Conservation (phyloP, 2,888 invertebrate species). For the Catonia carolina region DNA sequence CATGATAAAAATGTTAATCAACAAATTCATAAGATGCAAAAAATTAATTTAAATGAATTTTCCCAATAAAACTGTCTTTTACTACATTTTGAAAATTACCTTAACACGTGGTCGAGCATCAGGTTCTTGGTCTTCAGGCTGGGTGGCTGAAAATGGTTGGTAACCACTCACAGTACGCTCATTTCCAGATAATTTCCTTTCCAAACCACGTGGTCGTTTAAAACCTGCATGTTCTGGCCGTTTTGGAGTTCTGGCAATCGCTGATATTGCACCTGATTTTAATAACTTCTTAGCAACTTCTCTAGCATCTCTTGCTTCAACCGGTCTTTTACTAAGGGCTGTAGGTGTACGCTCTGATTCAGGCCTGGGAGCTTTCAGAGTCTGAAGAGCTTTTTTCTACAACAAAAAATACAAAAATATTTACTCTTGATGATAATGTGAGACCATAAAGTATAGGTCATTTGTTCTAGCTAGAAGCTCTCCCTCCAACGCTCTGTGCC, state of each 20-base stretch:
- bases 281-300: conserved; percentile 93
- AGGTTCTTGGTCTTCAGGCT: conserved; percentile 59
- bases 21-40: neutral
- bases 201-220: conserved; percentile 70
- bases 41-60: neutral
- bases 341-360: conserved; percentile 77
- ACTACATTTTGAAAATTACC: no score
- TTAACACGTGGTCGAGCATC: conserved; percentile 54
- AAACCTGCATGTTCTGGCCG: conserved; percentile 84
- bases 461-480: no score
- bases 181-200: conserved; percentile 38
- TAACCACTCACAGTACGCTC: conserved; percentile 76
- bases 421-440: neutral
- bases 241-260: conserved; percentile 75
- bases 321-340: conserved; percentile 47
- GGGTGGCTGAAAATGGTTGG: conserved; percentile 84
- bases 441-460: no score
- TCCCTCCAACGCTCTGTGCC: no score
- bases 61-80: no score
- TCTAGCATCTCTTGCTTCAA: conserved; percentile 86
- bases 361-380: conserved; percentile 77
- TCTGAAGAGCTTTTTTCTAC: conserved; percentile 74
- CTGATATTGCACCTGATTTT: conserved; percentile 85
- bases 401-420: conserved; percentile 28
- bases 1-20: neutral